Evolutionary conservation across 2,797 vertebrate species (phyloP), one percentile per base, ranked within the genome.

Genomic region (Sebastes iracundus): DNA sequence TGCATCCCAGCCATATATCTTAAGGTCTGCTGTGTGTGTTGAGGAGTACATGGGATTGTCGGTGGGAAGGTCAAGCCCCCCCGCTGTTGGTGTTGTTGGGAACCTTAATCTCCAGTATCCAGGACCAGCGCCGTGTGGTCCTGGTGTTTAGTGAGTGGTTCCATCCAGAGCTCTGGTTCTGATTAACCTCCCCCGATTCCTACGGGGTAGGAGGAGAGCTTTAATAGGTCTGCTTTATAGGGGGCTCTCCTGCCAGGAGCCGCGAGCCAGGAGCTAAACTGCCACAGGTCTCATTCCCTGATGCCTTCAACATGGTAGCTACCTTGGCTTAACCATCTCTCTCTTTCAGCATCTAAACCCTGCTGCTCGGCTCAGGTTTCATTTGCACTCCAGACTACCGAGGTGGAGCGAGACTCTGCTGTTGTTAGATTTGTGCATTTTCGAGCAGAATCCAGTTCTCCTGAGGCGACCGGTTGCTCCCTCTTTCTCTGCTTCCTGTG

Each of bases 161-260:
- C 84, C 83, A 91, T 82, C 82, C 82, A 82, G 66, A 74, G 25
- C 56, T 92, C 94, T 94, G 94, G 79, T 94, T 93, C 87, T 91
- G 91, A 92, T 94, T 93, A 94, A 80, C 85, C 89, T 38, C 38
- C 49, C 46, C 61, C 64, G 81, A 86, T 72, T 88, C 84, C 83
- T 75, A 16, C 25, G 7, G 83, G 88, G 87, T 84, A 77, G 79
- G 84, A 87, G 89, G 84, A 88, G 84, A 32, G 7, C 75, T 93
- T 93, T 92, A 93, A 92, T 90, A 89, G 88, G 82, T 22, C 85
- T 84, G 59, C 89, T 93, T 93, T 91, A 93, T 83, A 77, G 87
- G 46, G 82, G 83, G 75, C n/a, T 90, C 86, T 82, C 88, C 92
- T 90, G 87, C 92, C 90, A 88, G 90, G 79, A 90, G 86, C 87